These are phyloP conservation scores for Apostichopus japonicus DNA, from an alignment of 35 echinoderm and acorn worm species.

Conservation along the genomic window DNA sequence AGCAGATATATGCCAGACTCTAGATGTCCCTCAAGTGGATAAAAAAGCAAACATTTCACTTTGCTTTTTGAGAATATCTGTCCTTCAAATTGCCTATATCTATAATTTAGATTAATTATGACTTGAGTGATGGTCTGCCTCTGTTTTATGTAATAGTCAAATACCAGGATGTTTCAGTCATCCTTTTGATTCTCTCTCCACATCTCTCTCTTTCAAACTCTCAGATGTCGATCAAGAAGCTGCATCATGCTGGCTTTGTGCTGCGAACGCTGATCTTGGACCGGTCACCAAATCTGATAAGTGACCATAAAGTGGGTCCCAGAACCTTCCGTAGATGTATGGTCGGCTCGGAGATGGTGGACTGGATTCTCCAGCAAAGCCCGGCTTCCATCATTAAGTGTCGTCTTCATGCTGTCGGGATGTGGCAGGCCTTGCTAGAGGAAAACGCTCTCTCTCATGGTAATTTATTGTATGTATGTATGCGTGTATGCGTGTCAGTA, in stretches of 20 bases:
- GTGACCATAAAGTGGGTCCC: slow-evolving; percentile 82
- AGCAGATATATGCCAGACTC: too few relatives aligned
- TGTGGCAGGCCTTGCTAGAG: slow-evolving; percentile 97
- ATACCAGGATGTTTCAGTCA: too few relatives aligned
- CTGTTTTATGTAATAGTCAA: too few relatives aligned
- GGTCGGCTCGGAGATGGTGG: slow-evolving; percentile 98
- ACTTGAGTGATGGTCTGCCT: too few relatives aligned
- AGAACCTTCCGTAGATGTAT: slow-evolving; percentile 89
- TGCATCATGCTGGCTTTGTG: slow-evolving; percentile 81
- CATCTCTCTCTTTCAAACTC: not conserved
- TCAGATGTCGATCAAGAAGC: slow-evolving; percentile 74
- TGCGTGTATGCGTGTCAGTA: too few relatives aligned
- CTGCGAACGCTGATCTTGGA: slow-evolving; percentile 82
- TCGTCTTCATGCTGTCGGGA: slow-evolving; percentile 87
- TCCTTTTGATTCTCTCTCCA: too few relatives aligned
- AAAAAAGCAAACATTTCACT: too few relatives aligned
- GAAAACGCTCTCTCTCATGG: slow-evolving; percentile 94
- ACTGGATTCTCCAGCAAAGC: slow-evolving; percentile 97
- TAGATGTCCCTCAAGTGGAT: too few relatives aligned
- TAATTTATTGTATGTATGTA: slow-evolving; percentile 31
- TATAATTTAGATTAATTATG: too few relatives aligned
- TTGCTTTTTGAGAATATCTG: too few relatives aligned
- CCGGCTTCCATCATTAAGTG: slow-evolving; percentile 81
- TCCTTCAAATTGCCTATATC: too few relatives aligned
- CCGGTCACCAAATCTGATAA: slow-evolving; percentile 81